Evolutionary conservation across 2,888 invertebrate genomes (phyloP).

Genomic region (Epistrophe eligans): DNA sequence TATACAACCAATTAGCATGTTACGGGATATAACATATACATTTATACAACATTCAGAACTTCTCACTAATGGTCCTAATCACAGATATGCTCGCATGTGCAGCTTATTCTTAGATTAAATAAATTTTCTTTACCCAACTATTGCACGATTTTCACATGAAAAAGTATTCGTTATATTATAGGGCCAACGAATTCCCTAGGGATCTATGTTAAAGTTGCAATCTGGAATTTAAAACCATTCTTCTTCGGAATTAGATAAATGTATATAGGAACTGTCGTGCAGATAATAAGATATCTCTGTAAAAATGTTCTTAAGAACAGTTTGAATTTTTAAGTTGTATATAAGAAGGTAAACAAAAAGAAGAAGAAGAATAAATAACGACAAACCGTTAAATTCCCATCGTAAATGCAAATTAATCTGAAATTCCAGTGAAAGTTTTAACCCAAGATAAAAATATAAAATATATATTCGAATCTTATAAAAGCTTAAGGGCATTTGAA

Average conservation of each 20-base stretch:
- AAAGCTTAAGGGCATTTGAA: slow-evolving; percentile 10
- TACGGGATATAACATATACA: background rate
- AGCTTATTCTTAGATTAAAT: background rate
- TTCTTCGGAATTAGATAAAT: background rate
- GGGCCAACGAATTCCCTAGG: slow-evolving; percentile 29
- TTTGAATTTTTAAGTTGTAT: slow-evolving; percentile 9
- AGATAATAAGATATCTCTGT: background rate
- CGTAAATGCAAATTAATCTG: slow-evolving; percentile 39
- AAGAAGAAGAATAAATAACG: slow-evolving; percentile 9
- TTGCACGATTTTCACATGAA: slow-evolving; percentile 22
- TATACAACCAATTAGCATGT: slow-evolving; percentile 13
- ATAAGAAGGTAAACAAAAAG: background rate
- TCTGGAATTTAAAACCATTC: background rate
- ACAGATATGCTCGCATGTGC: background rate
- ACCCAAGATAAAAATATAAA: background rate
- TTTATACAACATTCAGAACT: background rate
- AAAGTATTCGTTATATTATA: slow-evolving; percentile 3
- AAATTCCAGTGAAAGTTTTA: background rate
- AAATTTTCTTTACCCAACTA: background rate
- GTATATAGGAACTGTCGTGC: background rate
- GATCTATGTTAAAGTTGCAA: slow-evolving; percentile 28
- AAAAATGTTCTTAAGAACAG: slow-evolving; percentile 26
- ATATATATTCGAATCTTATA: background rate
- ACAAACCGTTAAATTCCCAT: slow-evolving; percentile 28
- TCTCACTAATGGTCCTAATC: slow-evolving; percentile 30